phyloP scores from a whole-genome alignment of 2,797 vertebrate genomes.

The Allenopithecus nigroviridis region DNA sequence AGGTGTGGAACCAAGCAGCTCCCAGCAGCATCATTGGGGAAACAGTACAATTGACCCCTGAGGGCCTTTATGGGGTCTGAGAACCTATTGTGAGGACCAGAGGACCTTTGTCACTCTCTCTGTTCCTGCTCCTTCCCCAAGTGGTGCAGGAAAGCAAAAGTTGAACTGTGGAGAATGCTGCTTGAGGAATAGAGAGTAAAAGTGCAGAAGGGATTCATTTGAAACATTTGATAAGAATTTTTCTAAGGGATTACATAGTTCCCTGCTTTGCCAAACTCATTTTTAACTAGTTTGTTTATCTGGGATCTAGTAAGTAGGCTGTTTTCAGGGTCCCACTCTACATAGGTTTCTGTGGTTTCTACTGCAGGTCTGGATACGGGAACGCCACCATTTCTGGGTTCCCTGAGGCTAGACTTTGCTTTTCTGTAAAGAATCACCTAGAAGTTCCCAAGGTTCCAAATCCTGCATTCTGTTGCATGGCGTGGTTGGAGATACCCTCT shows the following conservation, averaged over 20 bases:
- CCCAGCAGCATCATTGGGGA: neutral
- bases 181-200: slow-evolving; percentile 4
- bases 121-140: neutral
- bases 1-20: neutral
- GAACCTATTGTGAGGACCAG: neutral
- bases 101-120: neutral
- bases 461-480: neutral
- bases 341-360: neutral
- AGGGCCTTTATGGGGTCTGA: neutral
- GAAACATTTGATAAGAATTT: neutral
- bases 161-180: neutral
- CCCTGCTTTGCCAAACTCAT: neutral
- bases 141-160: neutral
- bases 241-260: neutral
- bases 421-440: neutral
- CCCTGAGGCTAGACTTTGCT: neutral
- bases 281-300: slow-evolving; percentile 10
- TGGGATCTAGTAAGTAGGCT: neutral
- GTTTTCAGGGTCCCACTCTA: neutral
- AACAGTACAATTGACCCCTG: slow-evolving; percentile 7
- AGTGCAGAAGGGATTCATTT: slow-evolving; percentile 20
- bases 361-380: neutral
- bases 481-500: neutral
- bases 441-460: neutral
- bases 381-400: neutral